Percentiles rank a stretch among this genome's conserved stretches.
phyloP scores from a whole-genome alignment of 2,888 invertebrate species.

The Ischnus inquisitorius region DNA sequence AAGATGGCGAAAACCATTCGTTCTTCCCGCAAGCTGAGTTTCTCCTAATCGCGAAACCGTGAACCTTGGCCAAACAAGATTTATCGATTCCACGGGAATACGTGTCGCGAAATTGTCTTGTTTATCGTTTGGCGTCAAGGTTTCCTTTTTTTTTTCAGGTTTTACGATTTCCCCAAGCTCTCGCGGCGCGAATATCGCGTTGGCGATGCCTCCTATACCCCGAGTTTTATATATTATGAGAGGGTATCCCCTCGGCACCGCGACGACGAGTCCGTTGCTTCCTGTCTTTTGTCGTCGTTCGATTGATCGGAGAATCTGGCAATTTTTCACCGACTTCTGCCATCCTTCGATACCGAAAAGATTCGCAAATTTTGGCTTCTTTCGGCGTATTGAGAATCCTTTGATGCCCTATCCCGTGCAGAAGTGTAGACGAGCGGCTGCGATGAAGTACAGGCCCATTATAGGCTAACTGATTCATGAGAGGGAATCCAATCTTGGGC shows the following conservation, averaged over 20 bases:
- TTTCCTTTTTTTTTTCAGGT: conserved; percentile 67
- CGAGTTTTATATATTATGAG: conserved; percentile 21
- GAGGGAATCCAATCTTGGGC: too few species aligned
- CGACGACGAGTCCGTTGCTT: conserved; percentile 29
- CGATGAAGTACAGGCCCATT: too few species aligned
- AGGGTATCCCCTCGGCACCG: conserved; percentile 22
- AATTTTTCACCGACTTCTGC: conserved; percentile 51
- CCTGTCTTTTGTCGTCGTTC: conserved; percentile 63
- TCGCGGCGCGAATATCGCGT: background rate
- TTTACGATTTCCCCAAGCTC: conserved; percentile 69
- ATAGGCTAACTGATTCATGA: too few species aligned
- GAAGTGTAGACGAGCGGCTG: too few species aligned
- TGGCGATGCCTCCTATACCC: background rate
- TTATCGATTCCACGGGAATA: conserved; percentile 84
- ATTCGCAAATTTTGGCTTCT: conserved; percentile 47
- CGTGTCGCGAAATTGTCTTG: conserved; percentile 83
- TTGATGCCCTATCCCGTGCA: too few species aligned
- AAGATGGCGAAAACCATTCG: conserved; percentile 67
- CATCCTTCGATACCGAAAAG: conserved; percentile 28
- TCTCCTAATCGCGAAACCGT: conserved; percentile 67
- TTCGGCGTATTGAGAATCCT: too few species aligned
- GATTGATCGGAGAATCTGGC: conserved; percentile 70
- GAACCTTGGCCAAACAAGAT: conserved; percentile 72
- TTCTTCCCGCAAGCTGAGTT: conserved; percentile 5
- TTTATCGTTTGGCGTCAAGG: conserved; percentile 79